Percentiles rank a stretch among this genome's conserved stretches.
Conservation (phyloP, 2,797 vertebrate species). For the Cottoperca gobio region DNA sequence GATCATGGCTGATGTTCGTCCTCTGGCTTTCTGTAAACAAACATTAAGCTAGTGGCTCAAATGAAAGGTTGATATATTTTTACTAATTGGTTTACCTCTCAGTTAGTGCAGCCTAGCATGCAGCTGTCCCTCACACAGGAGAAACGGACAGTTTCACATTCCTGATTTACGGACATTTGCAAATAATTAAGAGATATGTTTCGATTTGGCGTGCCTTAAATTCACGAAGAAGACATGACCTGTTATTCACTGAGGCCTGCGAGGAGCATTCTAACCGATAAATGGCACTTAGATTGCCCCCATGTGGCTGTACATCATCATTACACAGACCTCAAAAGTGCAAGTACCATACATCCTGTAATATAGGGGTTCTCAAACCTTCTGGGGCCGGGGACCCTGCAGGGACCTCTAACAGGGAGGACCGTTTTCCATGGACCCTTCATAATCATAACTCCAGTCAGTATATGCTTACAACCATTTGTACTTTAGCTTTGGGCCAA, state of each 20-base stretch:
- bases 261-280: neutral
- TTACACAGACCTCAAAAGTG: neutral
- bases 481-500: too few relatives aligned
- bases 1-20: neutral
- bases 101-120: neutral
- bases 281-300: neutral
- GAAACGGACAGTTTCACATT: too few relatives aligned
- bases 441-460: too few relatives aligned
- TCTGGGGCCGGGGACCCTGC: too few relatives aligned
- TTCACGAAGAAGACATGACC: neutral
- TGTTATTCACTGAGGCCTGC: neutral
- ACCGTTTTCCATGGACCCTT: too few relatives aligned
- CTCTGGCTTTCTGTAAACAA: neutral
- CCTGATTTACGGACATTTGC: rapidly evolving
- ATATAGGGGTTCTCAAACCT: too few relatives aligned
- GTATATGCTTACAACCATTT: too few relatives aligned
- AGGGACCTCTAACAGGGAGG: too few relatives aligned
- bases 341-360: too few relatives aligned
- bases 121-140: neutral
- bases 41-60: neutral
- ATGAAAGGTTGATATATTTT: neutral
- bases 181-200: neutral
- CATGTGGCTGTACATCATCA: neutral
- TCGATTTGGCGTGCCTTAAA: neutral
- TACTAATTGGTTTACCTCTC: neutral